Base-by-base conservation (phyloP, 2,797 vertebrate species). In the Streptopelia turtur region DNA sequence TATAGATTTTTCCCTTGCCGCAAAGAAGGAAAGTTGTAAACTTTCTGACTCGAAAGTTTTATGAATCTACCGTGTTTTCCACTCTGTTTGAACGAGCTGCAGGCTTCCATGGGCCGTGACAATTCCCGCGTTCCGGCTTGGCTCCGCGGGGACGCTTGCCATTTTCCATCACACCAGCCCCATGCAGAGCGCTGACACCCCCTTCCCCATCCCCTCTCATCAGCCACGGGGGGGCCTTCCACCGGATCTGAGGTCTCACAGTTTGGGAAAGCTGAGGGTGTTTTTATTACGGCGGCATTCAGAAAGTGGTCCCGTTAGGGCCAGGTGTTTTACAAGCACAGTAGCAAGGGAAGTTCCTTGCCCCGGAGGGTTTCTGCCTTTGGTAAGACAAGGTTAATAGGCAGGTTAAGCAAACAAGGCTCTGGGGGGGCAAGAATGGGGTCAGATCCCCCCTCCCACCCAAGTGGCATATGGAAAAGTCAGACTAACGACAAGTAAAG, bases 91-190 rank as follows among this genome's bases (percentile, higher is more conserved):
- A 93, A 94, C 1, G 59, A 96, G 91, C 86, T 83, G 78, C 92
- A 96, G 96, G 94, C 47, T 89, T 91, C 77, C 86, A 52, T 83
- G 84, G 87, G 65, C 91, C 63, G 13, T 77, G 79, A 28, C 91
- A 81, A 68, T 74, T 60, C 74, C 45, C 0, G 8, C 87, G 79
- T 95, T 96, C 93, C 94, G 69, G 80, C 88, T 35, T 90, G 0
- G 50, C 87, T 92, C 87, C 3, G 3, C 77, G 77, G 91, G 89
- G 91, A 85, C 15, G 28, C 12, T 9, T 92, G 90, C 85, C 93
- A 92, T 97, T 97, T 95, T 93, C 94, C 91, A 94, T 97, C 65
- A 95, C 89, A 94, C 30, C 77, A 83, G 68, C 81, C 49, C 45
- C 72, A 89, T 65, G 83, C 76, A 64, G 53, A 94, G 77, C 3